Percentiles rank a stretch among this genome's conserved stretches.
These are phyloP conservation scores for Lates calcarifer DNA, from an alignment of 2,113 vertebrate genomes.

Conservation along the genomic window DNA sequence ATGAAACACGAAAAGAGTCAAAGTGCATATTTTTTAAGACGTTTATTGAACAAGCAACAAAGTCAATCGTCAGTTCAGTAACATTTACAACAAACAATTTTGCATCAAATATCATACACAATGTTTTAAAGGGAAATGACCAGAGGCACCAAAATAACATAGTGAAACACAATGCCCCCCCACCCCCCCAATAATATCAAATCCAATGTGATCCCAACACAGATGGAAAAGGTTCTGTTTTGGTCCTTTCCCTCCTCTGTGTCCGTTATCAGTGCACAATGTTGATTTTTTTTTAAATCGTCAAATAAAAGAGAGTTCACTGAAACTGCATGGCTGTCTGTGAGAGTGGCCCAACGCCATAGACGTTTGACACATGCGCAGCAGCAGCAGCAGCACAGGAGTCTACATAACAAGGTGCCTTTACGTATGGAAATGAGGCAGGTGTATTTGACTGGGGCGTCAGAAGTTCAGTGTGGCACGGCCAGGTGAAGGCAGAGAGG, in stretches of 20 bases:
- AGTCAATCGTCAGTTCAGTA: slow-evolving; percentile 27
- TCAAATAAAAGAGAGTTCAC: slow-evolving; percentile 24
- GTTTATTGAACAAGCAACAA: slow-evolving; percentile 18
- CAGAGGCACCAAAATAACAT: background rate
- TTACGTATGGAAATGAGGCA: slow-evolving; percentile 55
- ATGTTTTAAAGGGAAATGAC: slow-evolving; percentile 9
- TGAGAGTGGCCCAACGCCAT: slow-evolving; percentile 37
- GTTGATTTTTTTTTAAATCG: background rate
- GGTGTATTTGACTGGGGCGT: slow-evolving; percentile 66
- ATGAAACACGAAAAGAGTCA: slow-evolving; percentile 16
- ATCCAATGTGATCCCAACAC: slow-evolving; percentile 1
- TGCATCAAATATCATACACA: slow-evolving; percentile 36
- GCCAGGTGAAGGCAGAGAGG: slow-evolving; percentile 71
- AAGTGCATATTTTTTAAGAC: slow-evolving; percentile 44
- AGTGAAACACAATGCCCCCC: slow-evolving; percentile 29
- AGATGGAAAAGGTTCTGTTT: background rate
- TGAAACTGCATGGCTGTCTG: slow-evolving; percentile 23
- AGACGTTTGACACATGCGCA: slow-evolving; percentile 61
- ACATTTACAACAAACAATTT: slow-evolving; percentile 37
- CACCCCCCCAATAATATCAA: slow-evolving; percentile 8
- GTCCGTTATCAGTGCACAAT: slow-evolving; percentile 30
- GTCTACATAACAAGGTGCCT: slow-evolving; percentile 37
- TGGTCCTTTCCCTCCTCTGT: background rate
- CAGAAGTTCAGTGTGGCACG: slow-evolving; percentile 61
- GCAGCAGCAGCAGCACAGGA: slow-evolving; percentile 37